Conservation (phyloP, 2,888 invertebrate species). For the Eumerus sabulonum region DNA sequence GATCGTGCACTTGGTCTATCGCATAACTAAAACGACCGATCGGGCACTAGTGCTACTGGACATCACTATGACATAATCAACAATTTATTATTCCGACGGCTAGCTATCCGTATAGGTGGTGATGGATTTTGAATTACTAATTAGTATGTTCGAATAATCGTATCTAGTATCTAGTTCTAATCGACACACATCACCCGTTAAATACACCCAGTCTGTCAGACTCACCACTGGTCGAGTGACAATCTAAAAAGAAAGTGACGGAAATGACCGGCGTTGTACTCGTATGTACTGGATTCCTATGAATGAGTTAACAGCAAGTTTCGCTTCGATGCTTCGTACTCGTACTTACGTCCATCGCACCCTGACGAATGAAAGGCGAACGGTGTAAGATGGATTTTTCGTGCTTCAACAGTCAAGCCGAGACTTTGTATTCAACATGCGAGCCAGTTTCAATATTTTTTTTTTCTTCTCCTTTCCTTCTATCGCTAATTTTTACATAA, state of each 20-base stretch:
- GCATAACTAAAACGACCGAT: conserved; percentile 8
- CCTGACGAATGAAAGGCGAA: conserved; percentile 20
- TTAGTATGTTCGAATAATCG: conserved; percentile 3
- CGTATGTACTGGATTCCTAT: conserved; percentile 33
- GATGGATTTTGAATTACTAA: conserved; percentile 55
- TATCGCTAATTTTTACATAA: conserved; percentile 35
- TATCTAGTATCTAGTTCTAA: conserved; percentile 41
- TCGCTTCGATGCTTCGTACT: conserved; percentile 33
- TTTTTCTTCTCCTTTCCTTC: conserved; percentile 22
- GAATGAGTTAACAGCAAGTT: conserved; percentile 57
- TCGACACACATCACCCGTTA: background rate
- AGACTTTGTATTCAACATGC: conserved; percentile 42
- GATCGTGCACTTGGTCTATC: conserved; percentile 14
- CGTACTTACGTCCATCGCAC: no score
- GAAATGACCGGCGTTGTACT: conserved; percentile 54
- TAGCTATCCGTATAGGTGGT: conserved; percentile 55
- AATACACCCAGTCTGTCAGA: background rate
- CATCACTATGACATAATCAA: conserved; percentile 55
- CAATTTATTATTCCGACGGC: conserved; percentile 57
- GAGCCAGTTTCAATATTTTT: conserved; percentile 33
- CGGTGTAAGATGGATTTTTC: conserved; percentile 18
- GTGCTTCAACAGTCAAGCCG: conserved; percentile 17
- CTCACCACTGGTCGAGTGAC: conserved; percentile 42
- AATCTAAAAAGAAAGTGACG: conserved; percentile 66
- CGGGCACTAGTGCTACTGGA: conserved; percentile 6